These are phyloP conservation scores for Capricornis sumatraensis DNA, from an alignment of 2,113 vertebrate genomes.

Conservation along the genomic window DNA sequence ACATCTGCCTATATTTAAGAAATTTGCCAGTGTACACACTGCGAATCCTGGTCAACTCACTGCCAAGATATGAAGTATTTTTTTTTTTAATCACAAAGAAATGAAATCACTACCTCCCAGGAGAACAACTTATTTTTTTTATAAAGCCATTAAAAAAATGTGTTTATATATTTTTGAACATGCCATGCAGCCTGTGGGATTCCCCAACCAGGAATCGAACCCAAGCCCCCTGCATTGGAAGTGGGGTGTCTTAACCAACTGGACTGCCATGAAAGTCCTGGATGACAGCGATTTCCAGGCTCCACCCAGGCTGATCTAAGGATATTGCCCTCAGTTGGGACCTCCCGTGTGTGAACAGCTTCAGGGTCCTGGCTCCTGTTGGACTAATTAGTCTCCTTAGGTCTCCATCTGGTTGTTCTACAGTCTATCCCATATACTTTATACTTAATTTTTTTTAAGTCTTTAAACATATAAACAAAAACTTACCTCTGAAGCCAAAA, in stretches of 20 bases:
- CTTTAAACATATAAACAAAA: slow-evolving; percentile 2
- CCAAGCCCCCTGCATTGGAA: background rate
- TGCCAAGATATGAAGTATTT: background rate
- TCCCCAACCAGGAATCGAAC: background rate
- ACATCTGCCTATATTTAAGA: background rate
- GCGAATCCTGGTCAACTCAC: background rate
- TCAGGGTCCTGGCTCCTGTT: background rate
- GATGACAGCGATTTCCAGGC: background rate
- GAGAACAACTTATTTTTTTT: background rate
- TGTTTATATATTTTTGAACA: background rate
- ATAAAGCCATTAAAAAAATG: background rate
- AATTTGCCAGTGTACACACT: background rate
- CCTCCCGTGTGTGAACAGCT: background rate
- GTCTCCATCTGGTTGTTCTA: background rate
- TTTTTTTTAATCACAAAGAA: background rate
- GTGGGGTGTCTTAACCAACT: background rate
- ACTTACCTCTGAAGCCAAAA: slow-evolving; percentile 66
- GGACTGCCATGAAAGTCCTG: background rate
- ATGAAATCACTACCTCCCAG: background rate
- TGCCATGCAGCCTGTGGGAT: background rate
- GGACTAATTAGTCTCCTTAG: background rate
- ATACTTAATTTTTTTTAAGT: background rate
- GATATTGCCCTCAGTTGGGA: background rate
- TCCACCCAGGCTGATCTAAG: background rate
- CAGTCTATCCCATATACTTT: background rate